Evolutionary conservation across 2,888 invertebrate species (phyloP).

Genomic region (Eupithecia inturbata): DNA sequence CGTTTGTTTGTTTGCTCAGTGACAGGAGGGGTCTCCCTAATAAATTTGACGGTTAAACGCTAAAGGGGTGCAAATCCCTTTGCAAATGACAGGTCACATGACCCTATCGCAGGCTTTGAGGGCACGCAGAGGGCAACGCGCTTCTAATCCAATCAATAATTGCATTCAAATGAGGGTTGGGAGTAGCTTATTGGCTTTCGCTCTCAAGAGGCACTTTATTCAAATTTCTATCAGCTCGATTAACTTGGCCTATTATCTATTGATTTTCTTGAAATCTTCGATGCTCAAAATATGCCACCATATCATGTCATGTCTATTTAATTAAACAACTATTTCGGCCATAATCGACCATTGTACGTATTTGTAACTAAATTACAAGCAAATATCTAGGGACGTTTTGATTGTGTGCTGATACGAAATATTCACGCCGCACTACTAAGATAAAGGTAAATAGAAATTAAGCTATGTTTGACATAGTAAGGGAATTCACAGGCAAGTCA

Average conservation of each 20-base stretch:
- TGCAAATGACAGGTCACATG: conserved; percentile 74
- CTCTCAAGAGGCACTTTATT: conserved; percentile 23
- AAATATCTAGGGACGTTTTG: conserved; percentile 56
- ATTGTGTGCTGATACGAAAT: conserved; percentile 55
- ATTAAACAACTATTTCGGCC: conserved; percentile 47
- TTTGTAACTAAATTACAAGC: conserved; percentile 55
- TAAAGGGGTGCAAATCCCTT: conserved; percentile 69
- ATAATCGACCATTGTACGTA: conserved; percentile 54
- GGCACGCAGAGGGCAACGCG: conserved; percentile 45
- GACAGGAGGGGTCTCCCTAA: conserved; percentile 55
- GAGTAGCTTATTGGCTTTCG: conserved; percentile 24
- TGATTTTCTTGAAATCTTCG: conserved; percentile 15
- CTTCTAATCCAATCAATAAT: conserved; percentile 54
- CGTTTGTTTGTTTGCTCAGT: conserved; percentile 54
- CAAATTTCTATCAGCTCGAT: conserved; percentile 27
- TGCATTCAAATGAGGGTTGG: conserved; percentile 47
- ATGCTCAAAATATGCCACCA: conserved; percentile 26
- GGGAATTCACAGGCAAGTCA: not conserved
- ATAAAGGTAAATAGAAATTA: conserved; percentile 48
- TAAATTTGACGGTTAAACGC: conserved; percentile 72
- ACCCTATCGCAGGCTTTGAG: conserved; percentile 53
- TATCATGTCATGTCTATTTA: conserved; percentile 42
- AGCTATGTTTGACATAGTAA: conserved; percentile 12
- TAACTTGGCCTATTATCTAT: conserved; percentile 19
- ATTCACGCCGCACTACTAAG: conserved; percentile 49